Base-by-base conservation (phyloP, 2,888 invertebrate species). In the Apotomis capreana region DNA sequence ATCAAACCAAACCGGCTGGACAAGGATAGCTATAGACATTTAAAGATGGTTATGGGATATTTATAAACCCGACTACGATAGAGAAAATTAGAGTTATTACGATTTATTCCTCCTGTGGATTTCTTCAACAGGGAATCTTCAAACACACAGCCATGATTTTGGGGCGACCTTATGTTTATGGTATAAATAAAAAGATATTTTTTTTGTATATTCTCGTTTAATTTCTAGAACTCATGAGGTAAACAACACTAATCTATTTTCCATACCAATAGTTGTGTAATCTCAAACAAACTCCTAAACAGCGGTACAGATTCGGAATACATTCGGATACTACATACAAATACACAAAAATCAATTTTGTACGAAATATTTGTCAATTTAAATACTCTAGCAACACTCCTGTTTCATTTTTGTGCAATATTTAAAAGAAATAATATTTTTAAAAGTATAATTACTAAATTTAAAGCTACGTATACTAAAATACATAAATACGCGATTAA, bases 151-250 rank as follows among this genome's bases (percentile, higher is more conserved):
- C 15, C 15, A 2, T 26, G 26, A 26, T 26, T 26, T 26, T 26
- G 26, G 26, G 26, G 26, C 26, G 26, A 26, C 26, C 26, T 26
- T 26, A 26, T 26, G 26, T 26, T 26, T 26, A 51, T 65, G 60
- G 65, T 86, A 86, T 81, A 81, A 87, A 87, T 40, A 40, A 87
- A 78, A 12, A 67, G 73, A 79, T 78, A 71, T 68, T 78, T 83
- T 83, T 87, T 85, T 87, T 85, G 87, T 86, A 91, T 90, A 90
- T 87, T 91, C 86, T 89, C 83, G 85, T 92, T 92, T 92, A 88
- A 87, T 93, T 90, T 87, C 92, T 93, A 93, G 87, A 92, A 91
- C 88, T 91, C 92, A 92, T 93, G 92, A 93, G 92, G 92, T 92
- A 93, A 92, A 92, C 91, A 91, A 90, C 83, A 84, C 92, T 92